These are phyloP conservation scores for Chironomus striatipennis DNA, from an alignment of 1,140 invertebrate genomes.

Conservation along the genomic window DNA sequence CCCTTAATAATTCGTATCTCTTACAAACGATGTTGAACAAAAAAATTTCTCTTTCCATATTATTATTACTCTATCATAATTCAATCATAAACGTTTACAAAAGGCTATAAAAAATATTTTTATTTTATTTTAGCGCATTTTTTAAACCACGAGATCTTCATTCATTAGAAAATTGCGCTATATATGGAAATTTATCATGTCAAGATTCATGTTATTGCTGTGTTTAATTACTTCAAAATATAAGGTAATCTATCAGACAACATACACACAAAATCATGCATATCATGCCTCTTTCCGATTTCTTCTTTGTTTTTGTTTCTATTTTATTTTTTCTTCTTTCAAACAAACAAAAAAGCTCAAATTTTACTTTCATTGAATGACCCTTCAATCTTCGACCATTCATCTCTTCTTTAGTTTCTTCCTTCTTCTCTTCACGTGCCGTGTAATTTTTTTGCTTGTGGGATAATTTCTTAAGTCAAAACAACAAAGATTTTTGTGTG, in stretches of 20 bases:
- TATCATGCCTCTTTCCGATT: too few relatives aligned
- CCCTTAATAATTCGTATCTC: neutral
- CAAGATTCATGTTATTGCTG: neutral
- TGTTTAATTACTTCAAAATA: conserved; percentile 10
- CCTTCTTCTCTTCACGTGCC: too few relatives aligned
- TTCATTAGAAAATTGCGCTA: too few relatives aligned
- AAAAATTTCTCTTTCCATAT: neutral
- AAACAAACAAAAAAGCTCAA: too few relatives aligned
- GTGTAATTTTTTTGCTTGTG: too few relatives aligned
- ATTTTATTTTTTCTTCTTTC: neutral
- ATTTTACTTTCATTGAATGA: neutral
- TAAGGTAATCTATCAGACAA: neutral
- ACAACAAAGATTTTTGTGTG: too few relatives aligned
- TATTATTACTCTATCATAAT: neutral
- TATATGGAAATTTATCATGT: neutral
- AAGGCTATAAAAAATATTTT: neutral
- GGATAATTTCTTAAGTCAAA: too few relatives aligned
- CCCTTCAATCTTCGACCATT: neutral
- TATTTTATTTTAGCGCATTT: too few relatives aligned
- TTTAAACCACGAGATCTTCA: too few relatives aligned
- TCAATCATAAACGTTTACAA: neutral
- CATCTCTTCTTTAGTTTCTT: too few relatives aligned
- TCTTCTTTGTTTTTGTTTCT: neutral
- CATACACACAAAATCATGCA: neutral
- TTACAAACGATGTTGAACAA: neutral